A percentile compares a stretch with the other conserved stretches of the same genome.
phyloP scores from a whole-genome alignment of 1,140 invertebrate genomes.

The Lepidostoma basale region DNA sequence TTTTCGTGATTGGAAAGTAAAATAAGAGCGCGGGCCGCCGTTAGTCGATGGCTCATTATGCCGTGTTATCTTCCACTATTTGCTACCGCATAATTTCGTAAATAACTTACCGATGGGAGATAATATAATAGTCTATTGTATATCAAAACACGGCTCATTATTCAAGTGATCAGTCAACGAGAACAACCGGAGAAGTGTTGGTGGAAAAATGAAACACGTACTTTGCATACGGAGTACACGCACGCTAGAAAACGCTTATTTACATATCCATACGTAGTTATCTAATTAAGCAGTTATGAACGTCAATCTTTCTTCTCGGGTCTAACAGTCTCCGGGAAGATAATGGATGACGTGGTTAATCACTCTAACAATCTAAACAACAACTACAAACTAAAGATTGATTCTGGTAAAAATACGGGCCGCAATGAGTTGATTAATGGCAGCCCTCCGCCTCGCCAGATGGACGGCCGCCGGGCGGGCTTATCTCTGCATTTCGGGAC shows the following conservation, averaged over 20 bases:
- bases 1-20: slow-evolving; percentile 29
- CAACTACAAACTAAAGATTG: not conserved
- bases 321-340: not conserved
- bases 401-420: not conserved
- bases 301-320: slow-evolving; percentile 11
- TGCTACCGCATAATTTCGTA: slow-evolving; percentile 44
- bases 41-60: slow-evolving; percentile 31
- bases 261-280: slow-evolving; percentile 40
- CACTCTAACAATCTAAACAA: not conserved
- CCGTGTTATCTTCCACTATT: slow-evolving; percentile 26
- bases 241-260: slow-evolving; percentile 42
- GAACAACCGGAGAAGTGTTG: slow-evolving; percentile 39
- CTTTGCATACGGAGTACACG: slow-evolving; percentile 44
- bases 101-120: slow-evolving; percentile 45
- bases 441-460: no score
- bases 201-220: slow-evolving; percentile 39
- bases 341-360: slow-evolving; percentile 2
- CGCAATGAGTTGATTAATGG: slow-evolving; percentile 5
- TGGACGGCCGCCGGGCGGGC: no score
- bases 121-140: slow-evolving; percentile 46
- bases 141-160: slow-evolving; percentile 46
- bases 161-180: slow-evolving; percentile 45
- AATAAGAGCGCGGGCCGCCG: slow-evolving; percentile 19
- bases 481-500: no score
- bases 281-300: slow-evolving; percentile 41